A percentile compares a stretch with the other conserved stretches of the same genome.
Evolutionary conservation across 2,888 invertebrate genomes (phyloP).

Genomic region (Cybosia mesomella): DNA sequence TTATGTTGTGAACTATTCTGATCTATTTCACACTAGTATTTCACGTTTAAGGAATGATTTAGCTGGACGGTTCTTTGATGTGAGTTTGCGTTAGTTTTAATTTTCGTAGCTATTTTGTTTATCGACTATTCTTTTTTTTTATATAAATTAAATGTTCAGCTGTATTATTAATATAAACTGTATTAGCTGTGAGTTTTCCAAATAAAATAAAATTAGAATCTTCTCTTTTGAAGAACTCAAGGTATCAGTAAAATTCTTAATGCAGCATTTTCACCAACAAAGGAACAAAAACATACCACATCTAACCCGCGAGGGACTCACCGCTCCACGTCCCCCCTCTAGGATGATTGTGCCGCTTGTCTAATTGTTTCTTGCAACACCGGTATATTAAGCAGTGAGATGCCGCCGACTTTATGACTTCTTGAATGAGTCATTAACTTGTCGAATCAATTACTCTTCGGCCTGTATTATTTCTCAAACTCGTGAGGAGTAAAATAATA

Average conservation of each 20-base stretch:
- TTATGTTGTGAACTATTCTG: too few relatives aligned
- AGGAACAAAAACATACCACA: constrained; percentile 8
- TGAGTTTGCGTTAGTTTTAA: too few relatives aligned
- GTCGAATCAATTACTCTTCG: constrained; percentile 82
- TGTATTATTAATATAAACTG: too few relatives aligned
- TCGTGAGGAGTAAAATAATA: constrained; percentile 53
- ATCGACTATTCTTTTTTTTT: too few relatives aligned
- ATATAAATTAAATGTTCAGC: too few relatives aligned
- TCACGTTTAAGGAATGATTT: too few relatives aligned
- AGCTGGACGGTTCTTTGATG: too few relatives aligned
- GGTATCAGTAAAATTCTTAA: neutral
- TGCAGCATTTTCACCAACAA: too few relatives aligned
- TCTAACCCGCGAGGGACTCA: constrained; percentile 2
- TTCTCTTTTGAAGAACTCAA: neutral
- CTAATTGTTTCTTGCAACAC: constrained; percentile 86
- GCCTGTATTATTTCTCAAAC: constrained; percentile 72
- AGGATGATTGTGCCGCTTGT: constrained; percentile 81
- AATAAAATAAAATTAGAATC: too few relatives aligned
- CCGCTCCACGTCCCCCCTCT: constrained; percentile 55
- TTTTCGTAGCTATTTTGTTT: too few relatives aligned
- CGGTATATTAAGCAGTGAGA: constrained; percentile 85
- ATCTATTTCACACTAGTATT: too few relatives aligned
- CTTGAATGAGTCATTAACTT: constrained; percentile 84
- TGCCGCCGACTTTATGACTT: constrained; percentile 83
- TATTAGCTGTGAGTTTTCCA: too few relatives aligned